phyloP scores from a whole-genome alignment of 2,888 invertebrate genomes.

The Sceliomorpha sp. region DNA sequence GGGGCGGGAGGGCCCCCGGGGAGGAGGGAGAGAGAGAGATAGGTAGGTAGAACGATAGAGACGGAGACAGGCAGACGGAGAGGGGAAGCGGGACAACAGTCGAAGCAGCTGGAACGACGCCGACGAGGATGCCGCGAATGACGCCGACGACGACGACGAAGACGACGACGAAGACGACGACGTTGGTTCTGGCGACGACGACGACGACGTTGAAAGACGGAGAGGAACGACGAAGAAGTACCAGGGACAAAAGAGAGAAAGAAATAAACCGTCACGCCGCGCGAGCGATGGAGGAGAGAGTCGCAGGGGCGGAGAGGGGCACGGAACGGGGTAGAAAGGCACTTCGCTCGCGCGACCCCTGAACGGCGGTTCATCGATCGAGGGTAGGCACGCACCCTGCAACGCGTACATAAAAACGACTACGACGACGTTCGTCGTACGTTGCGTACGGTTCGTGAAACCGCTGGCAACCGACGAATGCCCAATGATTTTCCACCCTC shows the following conservation, averaged over 20 bases:
- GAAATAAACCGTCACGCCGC: too few relatives aligned
- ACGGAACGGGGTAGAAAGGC: too few relatives aligned
- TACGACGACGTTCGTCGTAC: too few relatives aligned
- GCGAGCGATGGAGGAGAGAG: background rate
- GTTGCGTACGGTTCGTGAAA: conserved; percentile 39
- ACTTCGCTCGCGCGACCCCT: conserved; percentile 54
- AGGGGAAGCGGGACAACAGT: too few relatives aligned
- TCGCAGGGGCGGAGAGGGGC: background rate
- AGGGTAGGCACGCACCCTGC: conserved; percentile 66
- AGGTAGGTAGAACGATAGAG: too few relatives aligned
- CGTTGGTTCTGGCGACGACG: too few relatives aligned
- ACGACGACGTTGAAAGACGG: too few relatives aligned
- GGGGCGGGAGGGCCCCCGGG: conserved; percentile 42
- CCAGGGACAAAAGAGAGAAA: too few relatives aligned
- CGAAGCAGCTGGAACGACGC: conserved; percentile 37
- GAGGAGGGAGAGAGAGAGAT: conserved; percentile 4
- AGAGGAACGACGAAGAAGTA: background rate
- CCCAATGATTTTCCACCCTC: conserved; percentile 8
- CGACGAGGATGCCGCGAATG: conserved; percentile 44
- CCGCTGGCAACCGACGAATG: conserved; percentile 18
- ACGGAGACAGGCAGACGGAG: too few relatives aligned
- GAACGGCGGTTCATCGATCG: conserved; percentile 65
- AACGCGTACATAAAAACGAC: conserved; percentile 40
- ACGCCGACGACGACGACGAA: too few relatives aligned
- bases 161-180: too few relatives aligned